Conservation (phyloP, 2,888 invertebrate genomes). For the Penaeus monodon region DNA sequence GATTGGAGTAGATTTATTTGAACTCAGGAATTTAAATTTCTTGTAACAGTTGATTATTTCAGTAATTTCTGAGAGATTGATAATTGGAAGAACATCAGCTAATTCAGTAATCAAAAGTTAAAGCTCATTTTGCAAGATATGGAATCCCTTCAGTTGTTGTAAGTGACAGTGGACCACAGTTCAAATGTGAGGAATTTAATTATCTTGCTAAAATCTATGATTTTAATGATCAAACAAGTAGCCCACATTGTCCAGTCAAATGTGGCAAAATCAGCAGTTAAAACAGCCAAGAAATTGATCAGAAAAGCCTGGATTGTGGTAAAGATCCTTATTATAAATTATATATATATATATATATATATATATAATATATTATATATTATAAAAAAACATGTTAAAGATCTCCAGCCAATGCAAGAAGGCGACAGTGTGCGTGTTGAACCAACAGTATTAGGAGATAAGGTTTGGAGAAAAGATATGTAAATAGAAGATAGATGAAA, state of each 20-base stretch:
- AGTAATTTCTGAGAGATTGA: constrained; percentile 18
- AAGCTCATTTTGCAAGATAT: neutral
- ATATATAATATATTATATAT: too few species aligned
- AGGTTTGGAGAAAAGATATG: constrained; percentile 24
- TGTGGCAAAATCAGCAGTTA: constrained; percentile 26
- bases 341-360: too few species aligned
- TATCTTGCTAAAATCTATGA: neutral
- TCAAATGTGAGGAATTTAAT: neutral
- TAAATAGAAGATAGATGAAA: neutral
- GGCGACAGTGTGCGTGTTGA: constrained; percentile 14
- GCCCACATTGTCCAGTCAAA: constrained; percentile 22
- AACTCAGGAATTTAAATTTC: neutral
- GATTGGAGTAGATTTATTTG: too few species aligned
- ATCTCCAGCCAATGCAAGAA: neutral
- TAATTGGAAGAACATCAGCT: neutral
- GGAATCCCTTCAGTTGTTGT: too few species aligned
- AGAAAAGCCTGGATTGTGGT: constrained; percentile 12
- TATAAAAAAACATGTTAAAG: neutral
- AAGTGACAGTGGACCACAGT: neutral
- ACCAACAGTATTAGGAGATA: constrained; percentile 10
- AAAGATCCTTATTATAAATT: constrained; percentile 25
- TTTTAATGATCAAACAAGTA: constrained; percentile 10
- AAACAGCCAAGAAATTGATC: constrained; percentile 22
- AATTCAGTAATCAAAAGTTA: constrained; percentile 6
- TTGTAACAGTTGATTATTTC: neutral